Evolutionary conservation across 2,797 vertebrate genomes (phyloP), one percentile per base, ranked within the genome.

Genomic region (Acanthurus leucopareius): DNA sequence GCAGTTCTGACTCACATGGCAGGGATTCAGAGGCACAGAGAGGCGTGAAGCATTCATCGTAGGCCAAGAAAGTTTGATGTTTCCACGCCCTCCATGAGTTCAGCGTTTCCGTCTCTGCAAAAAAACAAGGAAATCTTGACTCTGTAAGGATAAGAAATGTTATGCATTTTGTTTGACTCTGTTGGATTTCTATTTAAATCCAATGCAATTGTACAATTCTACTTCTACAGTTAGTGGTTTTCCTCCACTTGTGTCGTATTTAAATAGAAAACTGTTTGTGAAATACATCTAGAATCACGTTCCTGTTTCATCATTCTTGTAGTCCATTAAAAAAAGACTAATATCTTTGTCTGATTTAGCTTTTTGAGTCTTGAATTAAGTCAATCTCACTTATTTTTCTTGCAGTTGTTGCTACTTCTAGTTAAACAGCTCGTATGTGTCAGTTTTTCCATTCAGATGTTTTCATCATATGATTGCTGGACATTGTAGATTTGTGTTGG

Each of bases 1-100:
- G 65, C 20, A 10, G 70, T 58, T 48, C 17, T 45, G 61, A 91
- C 89, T 92, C 91, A 93, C 93, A 89, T 89, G 87, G 85, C 83
- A 78, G 79, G 45, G 80, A 86, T 82, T 86, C 89, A 84, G 75
- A 80, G 80, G 70, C 16, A 53, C 69, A 42, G 51, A 77, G 49
- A 74, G 73, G 47, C 11, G 40, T 56, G 77, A 74, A n/a, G 69
- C 48, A 2, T 59, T 89, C 88, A 89, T 90, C 62, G 4, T 60
- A 2, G 59, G 40, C 51, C 48, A n/a, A 42, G 40, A 49, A 49
- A 16, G 4, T 68, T 32, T 3, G 17, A 49, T 17, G 44, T 25
- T 42, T 83, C 80, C 67, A 64, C 45, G 53, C 71, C 54, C 13
- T 68, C 64, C 79, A 83, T 59, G 15, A 78, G 71, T 1, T 57